Conservation (phyloP, 2,113 vertebrate genomes). For the Hippocampus abdominalis region DNA sequence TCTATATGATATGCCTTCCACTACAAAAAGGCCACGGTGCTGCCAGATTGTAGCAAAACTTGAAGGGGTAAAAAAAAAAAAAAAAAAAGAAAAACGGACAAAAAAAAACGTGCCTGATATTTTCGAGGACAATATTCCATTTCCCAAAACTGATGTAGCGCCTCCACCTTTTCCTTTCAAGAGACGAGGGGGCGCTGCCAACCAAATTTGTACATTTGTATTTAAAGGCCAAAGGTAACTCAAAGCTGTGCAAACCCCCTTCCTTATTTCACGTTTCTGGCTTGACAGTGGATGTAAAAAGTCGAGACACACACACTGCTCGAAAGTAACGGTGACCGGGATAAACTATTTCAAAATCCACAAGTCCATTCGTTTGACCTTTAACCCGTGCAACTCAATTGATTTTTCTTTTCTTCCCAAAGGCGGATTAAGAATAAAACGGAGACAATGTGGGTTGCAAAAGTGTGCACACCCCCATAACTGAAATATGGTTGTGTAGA, state of each 20-base stretch:
- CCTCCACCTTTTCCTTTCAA: conserved; percentile 5
- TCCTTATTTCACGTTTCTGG: background rate
- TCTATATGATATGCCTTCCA: conserved; percentile 67
- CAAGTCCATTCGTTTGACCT: too few species aligned
- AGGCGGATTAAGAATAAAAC: too few species aligned
- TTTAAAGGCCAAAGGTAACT: conserved; percentile 10
- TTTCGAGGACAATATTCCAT: conserved; percentile 36
- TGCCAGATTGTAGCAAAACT: conserved; percentile 65
- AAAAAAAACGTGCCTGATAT: conserved; percentile 66
- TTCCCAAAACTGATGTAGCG: conserved; percentile 32
- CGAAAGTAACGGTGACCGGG: background rate
- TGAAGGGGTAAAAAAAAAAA: conserved; percentile 43
- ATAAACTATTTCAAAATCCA: too few species aligned
- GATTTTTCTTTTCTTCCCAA: too few species aligned
- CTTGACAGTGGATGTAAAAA: background rate
- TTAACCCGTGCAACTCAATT: too few species aligned
- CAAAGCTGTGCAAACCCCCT: conserved; percentile 12
- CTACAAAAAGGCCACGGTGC: conserved; percentile 47
- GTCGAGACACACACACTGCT: background rate
- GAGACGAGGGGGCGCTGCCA: conserved; percentile 1
- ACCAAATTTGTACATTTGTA: conserved; percentile 27
- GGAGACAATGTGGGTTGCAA: too few species aligned
- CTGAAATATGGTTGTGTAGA: too few species aligned
- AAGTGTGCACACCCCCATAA: too few species aligned
- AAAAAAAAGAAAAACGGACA: conserved; percentile 28